A percentile compares a stretch with the other conserved stretches of the same genome.
Conservation (phyloP, 2,113 vertebrate species). For the Eclectus roratus region DNA sequence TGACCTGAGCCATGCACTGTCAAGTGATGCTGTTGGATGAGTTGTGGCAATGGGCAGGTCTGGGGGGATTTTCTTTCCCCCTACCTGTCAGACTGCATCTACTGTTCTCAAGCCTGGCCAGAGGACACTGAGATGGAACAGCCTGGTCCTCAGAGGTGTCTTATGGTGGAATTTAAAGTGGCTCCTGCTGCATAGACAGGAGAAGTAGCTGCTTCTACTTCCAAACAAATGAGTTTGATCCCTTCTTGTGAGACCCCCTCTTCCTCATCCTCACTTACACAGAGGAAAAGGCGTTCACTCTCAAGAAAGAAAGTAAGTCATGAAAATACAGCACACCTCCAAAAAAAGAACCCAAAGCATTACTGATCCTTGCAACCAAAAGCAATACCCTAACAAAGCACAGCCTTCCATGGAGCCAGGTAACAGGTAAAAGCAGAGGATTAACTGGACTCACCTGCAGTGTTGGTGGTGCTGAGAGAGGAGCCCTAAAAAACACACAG, state of each 20-base stretch:
- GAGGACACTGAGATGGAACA: neutral
- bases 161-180: fast-evolving
- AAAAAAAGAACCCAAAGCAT: neutral
- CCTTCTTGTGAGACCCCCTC: neutral
- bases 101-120: neutral
- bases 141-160: neutral
- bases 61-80: fast-evolving
- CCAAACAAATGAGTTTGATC: neutral
- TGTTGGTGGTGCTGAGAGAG: neutral
- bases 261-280: neutral
- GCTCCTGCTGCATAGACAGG: neutral
- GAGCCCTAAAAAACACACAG: neutral
- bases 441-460: neutral
- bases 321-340: fast-evolving
- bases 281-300: neutral
- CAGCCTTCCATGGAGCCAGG: neutral
- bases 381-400: neutral
- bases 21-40: neutral
- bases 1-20: fast-evolving
- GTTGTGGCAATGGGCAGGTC: neutral
- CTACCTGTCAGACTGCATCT: neutral
- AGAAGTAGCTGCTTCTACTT: neutral
- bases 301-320: neutral
- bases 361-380: fast-evolving
- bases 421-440: neutral